phyloP scores from a whole-genome alignment of 1,140 invertebrate species.

The Mya arenaria region DNA sequence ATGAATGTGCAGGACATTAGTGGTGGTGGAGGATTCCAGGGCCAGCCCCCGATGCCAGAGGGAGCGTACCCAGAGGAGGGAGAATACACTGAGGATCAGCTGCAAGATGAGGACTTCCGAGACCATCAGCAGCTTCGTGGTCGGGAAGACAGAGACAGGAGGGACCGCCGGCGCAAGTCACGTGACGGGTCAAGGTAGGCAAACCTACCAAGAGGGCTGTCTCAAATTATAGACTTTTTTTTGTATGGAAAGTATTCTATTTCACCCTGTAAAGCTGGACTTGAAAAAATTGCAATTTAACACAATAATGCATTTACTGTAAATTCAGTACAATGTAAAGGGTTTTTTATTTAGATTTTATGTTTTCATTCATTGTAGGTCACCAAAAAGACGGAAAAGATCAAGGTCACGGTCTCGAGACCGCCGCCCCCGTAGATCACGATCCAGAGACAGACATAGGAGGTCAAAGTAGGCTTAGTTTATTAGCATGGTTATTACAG shows the following conservation, averaged over 20 bases:
- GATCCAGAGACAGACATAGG: conserved; percentile 82
- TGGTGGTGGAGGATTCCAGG: conserved; percentile 11
- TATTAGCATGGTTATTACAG: too few relatives aligned
- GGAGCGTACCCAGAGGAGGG: conserved; percentile 33
- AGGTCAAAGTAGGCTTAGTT: conserved; percentile 73
- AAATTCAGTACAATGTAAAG: too few relatives aligned
- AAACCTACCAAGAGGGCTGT: neutral
- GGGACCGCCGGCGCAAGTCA: conserved; percentile 45
- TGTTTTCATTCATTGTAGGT: conserved; percentile 65
- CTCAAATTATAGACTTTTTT: neutral
- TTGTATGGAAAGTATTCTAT: neutral
- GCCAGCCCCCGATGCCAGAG: conserved; percentile 26
- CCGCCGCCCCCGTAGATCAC: conserved; percentile 81
- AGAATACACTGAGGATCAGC: conserved; percentile 52
- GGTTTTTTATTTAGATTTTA: too few relatives aligned
- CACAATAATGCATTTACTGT: too few relatives aligned
- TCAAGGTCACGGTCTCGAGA: conserved; percentile 79
- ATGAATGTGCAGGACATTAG: too few relatives aligned
- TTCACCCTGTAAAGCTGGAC: too few relatives aligned
- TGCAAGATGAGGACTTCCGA: conserved; percentile 59
- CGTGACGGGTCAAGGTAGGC: conserved; percentile 66
- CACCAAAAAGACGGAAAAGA: conserved; percentile 78
- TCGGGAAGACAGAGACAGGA: conserved; percentile 57
- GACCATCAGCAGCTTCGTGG: conserved; percentile 50
- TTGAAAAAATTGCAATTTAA: too few relatives aligned